Percentiles rank a stretch among this genome's conserved stretches.
These are phyloP conservation scores for Stegodyphus dumicola DNA, from an alignment of 1,140 invertebrate genomes.

Conservation along the genomic window DNA sequence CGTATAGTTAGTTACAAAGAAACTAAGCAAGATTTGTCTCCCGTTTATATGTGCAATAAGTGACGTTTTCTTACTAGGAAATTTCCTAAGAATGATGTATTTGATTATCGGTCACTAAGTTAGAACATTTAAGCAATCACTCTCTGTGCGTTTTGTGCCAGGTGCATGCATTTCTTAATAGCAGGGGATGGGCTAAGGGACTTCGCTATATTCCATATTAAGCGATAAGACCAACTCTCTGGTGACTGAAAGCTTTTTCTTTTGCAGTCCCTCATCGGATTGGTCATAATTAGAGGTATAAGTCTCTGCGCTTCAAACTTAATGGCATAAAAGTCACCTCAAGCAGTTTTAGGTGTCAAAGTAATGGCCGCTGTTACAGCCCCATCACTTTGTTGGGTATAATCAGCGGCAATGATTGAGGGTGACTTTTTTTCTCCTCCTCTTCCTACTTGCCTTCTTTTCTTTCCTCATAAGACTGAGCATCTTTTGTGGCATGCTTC, in stretches of 20 bases:
- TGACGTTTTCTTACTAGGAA: neutral
- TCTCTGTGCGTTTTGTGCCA: neutral
- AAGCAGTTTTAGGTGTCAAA: slow-evolving; percentile 48
- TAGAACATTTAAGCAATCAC: neutral
- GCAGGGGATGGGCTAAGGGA: slow-evolving; percentile 18
- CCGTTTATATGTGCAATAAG: neutral
- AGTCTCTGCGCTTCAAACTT: slow-evolving; percentile 39
- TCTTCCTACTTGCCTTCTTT: neutral
- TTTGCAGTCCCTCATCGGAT: slow-evolving; percentile 12
- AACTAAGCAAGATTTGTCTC: too few relatives aligned
- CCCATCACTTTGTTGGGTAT: slow-evolving; percentile 43
- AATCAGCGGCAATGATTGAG: slow-evolving; percentile 46
- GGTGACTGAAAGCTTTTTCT: slow-evolving; percentile 5
- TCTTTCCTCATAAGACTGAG: neutral
- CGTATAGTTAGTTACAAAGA: too few relatives aligned
- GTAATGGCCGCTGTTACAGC: slow-evolving; percentile 35
- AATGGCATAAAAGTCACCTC: slow-evolving; percentile 30
- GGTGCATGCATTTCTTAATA: slow-evolving; percentile 46
- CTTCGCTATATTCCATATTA: slow-evolving; percentile 27
- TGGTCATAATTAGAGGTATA: slow-evolving; percentile 47
- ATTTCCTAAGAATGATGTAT: neutral
- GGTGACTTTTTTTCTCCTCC: neutral
- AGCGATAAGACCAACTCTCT: neutral
- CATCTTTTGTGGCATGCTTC: neutral
- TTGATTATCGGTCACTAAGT: slow-evolving; percentile 1